A percentile compares a stretch with the other conserved stretches of the same genome.
These are phyloP conservation scores for Cerastis leucographa DNA, from an alignment of 2,888 invertebrate species.

Conservation along the genomic window DNA sequence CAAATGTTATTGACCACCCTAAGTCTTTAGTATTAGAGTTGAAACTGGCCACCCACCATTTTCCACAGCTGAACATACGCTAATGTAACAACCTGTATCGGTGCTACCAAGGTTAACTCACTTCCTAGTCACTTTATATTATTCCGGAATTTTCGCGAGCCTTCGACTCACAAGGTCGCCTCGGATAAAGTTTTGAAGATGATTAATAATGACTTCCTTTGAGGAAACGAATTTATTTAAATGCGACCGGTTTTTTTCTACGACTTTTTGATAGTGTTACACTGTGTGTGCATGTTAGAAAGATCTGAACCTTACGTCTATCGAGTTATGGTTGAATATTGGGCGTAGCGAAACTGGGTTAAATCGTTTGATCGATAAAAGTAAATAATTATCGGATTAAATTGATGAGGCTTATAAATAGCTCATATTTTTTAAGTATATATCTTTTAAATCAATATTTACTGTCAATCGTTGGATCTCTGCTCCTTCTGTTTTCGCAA, in stretches of 20 bases:
- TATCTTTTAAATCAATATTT: constrained; percentile 12
- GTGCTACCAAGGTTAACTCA: constrained; percentile 70
- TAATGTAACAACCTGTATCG: constrained; percentile 62
- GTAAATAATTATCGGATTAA: constrained; percentile 24
- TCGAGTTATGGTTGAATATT: neutral
- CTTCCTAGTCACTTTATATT: constrained; percentile 70
- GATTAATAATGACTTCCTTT: constrained; percentile 85
- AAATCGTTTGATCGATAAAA: constrained; percentile 17
- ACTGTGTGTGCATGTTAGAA: constrained; percentile 11
- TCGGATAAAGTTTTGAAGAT: constrained; percentile 80
- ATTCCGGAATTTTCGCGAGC: constrained; percentile 83
- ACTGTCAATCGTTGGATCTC: neutral
- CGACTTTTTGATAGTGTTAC: constrained; percentile 38
- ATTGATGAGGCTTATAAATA: constrained; percentile 22
- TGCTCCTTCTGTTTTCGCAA: neutral
- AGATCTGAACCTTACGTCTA: constrained; percentile 1
- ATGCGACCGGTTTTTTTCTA: constrained; percentile 58
- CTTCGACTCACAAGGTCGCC: constrained; percentile 68
- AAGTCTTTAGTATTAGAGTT: neutral
- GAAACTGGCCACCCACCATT: neutral
- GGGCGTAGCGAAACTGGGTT: constrained; percentile 16
- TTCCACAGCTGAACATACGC: constrained; percentile 4
- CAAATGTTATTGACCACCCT: neutral
- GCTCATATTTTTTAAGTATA: constrained; percentile 13
- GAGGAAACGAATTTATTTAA: constrained; percentile 73